Conservation (phyloP, 2,113 vertebrate genomes). For the Tachysurus fulvidraco region DNA sequence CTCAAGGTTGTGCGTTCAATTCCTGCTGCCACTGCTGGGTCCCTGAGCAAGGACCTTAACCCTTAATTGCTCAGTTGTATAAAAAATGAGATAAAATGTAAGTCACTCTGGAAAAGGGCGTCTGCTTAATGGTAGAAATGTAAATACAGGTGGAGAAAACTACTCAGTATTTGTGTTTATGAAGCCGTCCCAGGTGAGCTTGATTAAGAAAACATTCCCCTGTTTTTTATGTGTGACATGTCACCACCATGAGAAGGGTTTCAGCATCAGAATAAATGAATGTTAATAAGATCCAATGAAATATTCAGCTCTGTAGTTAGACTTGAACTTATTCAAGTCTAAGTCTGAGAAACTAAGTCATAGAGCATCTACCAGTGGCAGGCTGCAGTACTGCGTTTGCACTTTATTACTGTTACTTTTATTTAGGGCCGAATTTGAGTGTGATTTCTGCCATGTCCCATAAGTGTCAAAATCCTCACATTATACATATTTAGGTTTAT, state of each 20-base stretch:
- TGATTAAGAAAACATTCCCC: not conserved
- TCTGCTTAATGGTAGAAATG: no score
- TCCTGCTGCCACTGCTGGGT: no score
- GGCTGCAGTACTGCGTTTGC: not conserved
- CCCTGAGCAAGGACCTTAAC: no score
- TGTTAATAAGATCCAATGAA: not conserved
- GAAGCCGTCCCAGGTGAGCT: not conserved
- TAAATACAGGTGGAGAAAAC: not conserved
- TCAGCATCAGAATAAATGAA: not conserved
- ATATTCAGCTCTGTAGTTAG: not conserved
- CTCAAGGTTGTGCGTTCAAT: no score
- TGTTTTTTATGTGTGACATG: not conserved
- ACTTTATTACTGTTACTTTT: not conserved
- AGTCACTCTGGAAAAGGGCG: no score
- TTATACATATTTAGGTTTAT: slow-evolving; percentile 7
- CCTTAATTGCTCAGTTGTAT: no score
- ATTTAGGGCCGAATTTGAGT: slow-evolving; percentile 8
- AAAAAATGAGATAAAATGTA: no score
- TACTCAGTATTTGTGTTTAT: not conserved
- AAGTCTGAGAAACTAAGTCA: slow-evolving; percentile 46
- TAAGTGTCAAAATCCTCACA: slow-evolving; percentile 27
- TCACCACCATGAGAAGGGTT: not conserved
- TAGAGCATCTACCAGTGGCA: slow-evolving; percentile 71
- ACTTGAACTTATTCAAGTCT: not conserved
- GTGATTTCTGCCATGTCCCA: slow-evolving; percentile 26